Base-by-base conservation (phyloP, 2,113 vertebrate genomes). In the western clawed frog (Xenopus tropicalis) region DNA sequence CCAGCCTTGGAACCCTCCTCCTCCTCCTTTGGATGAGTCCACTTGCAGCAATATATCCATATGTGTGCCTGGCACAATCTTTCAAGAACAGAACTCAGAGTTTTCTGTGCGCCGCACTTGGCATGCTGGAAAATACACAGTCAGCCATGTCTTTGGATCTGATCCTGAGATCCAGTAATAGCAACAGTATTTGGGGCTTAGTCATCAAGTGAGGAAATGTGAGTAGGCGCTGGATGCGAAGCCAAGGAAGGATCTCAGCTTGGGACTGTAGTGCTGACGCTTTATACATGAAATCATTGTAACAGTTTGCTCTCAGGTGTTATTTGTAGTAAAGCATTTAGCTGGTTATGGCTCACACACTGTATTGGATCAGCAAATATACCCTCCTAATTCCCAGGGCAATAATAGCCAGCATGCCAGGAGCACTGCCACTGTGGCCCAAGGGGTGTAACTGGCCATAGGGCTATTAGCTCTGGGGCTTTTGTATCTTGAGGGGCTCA, bases 91-190 rank as follows among this genome's bases (percentile, higher is more conserved):
- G 23, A 43, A 22, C 22, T 62, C 43, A 21, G 14, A 25, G 11
- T 51, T 25, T 21, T n/a, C 22, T 13, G 20, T 25, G n/a, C 13
- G 3, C 16, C 22, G 14, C 69, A 48, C 46, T 48, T 48, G 14
- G 46, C 46, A 48, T 48, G 46, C 12, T 48, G 46, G 46, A 17
- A 48, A 14, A 48, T 11, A 48, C 13, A 37, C 29, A 37, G 29
- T 37, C 29, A 37, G 29, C 24, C 25, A 46, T 24, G 16, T 12
- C 3, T 46, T 72, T 72, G 46, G 70, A 72, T 8, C 61, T 14
- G 48, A 46, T 61, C 19, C 61, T 52, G n/a, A 57, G 61, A 72
- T 72, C 71, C 48, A 66, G 61, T 64, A 65, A 56, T 57, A 72
- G 61, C 61, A 66, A 61, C 62, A 64, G 21, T 24, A 59, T 23